Conservation (phyloP, 2,113 vertebrate species). For the Isichthys henryi region DNA sequence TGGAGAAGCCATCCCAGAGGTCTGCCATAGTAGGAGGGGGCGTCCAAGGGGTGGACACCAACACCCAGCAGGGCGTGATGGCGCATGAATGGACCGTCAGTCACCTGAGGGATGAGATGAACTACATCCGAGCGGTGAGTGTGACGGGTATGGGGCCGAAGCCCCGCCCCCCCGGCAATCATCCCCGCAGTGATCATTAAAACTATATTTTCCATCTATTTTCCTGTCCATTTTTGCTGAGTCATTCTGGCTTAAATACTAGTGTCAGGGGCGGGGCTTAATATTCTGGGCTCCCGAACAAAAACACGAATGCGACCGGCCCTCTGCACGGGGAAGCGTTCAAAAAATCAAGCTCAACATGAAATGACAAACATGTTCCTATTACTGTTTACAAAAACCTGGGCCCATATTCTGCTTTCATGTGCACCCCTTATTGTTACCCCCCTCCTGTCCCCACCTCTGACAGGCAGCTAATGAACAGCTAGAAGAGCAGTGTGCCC, state of each 20-base stretch:
- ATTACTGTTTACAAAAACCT: not conserved
- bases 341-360: not conserved
- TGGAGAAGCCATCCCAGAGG: slow-evolving; percentile 57
- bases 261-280: not conserved
- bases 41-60: slow-evolving; percentile 73
- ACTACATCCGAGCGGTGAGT: slow-evolving; percentile 90
- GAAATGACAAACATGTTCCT: not conserved
- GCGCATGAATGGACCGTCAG: slow-evolving; percentile 82
- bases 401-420: not conserved
- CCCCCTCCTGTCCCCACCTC: not conserved
- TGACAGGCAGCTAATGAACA: not conserved
- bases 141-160: slow-evolving; percentile 18
- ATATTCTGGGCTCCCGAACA: not conserved
- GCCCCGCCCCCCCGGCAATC: not conserved
- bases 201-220: not conserved
- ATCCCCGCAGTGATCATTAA: not conserved
- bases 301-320: not conserved
- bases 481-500: not conserved
- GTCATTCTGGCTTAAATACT: not conserved
- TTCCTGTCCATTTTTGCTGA: not conserved
- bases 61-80: slow-evolving; percentile 83
- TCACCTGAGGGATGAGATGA: slow-evolving; percentile 93
- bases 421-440: not conserved
- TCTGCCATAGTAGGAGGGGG: slow-evolving; percentile 76
- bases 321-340: not conserved